Evolutionary conservation across 2,113 vertebrate genomes (phyloP).

Genomic region (Dasyornis broadbenti): DNA sequence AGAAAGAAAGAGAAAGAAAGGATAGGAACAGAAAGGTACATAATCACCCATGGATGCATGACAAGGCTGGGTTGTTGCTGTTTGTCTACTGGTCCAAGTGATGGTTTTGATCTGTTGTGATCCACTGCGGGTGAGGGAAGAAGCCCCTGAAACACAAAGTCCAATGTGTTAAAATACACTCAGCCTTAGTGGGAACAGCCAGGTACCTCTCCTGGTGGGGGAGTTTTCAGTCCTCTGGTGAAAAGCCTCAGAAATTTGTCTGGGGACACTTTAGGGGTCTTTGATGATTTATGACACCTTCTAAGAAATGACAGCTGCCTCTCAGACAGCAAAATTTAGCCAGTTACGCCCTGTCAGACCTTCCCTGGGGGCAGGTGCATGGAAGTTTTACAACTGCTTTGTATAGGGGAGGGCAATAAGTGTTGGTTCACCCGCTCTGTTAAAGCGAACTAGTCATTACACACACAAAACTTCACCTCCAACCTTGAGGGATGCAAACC

Average conservation of each 20-base stretch:
- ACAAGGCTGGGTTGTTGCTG: background rate
- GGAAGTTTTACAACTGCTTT: too few species aligned
- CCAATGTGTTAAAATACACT: background rate
- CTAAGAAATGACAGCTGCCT: background rate
- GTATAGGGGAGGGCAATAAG: too few species aligned
- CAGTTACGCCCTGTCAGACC: background rate
- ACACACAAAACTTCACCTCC: background rate
- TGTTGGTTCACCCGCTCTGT: background rate
- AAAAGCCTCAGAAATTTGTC: background rate
- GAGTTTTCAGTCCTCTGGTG: background rate
- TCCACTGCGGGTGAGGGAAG: background rate
- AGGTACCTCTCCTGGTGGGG: accelerated
- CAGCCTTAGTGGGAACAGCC: background rate
- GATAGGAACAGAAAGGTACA: background rate
- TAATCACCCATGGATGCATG: background rate
- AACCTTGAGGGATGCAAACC: background rate
- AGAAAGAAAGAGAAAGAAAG: too few species aligned
- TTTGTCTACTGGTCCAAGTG: background rate
- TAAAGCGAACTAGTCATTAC: background rate
- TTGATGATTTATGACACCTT: background rate
- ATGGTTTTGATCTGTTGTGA: background rate
- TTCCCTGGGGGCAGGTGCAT: accelerated
- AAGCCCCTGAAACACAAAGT: background rate
- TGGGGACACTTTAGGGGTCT: background rate
- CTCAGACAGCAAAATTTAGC: background rate